Base-by-base conservation (phyloP, 2,888 invertebrate species). In the Anagyrus pseudococci region DNA sequence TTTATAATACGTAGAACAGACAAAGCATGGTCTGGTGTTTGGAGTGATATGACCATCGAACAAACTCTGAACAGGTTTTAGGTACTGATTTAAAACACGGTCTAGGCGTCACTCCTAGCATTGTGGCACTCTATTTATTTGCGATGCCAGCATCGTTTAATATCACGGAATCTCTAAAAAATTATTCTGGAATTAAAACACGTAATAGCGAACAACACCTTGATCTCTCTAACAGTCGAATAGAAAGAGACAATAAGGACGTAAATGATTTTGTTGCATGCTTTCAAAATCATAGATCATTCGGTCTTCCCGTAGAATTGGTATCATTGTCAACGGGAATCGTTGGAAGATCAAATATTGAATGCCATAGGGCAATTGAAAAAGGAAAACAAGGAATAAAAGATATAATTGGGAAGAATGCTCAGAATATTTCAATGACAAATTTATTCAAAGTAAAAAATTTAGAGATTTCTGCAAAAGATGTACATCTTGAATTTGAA, bases 81-180 rank as follows among this genome's bases (percentile, higher is more conserved):
- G 68, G 69, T n/a, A 69, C 66, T 22, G 68, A 71, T 52, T 52
- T 71, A 50, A 70, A 62, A 20, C 67, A 70, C 56, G 69, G 68
- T 6, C 54, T 66, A 64, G 65, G 68, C 25, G 67, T 70, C 23
- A 68, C 68, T 6, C 64, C 64, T 20, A 52, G 61, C 26, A 58
- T 61, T 22, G 53, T 64, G 13, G 57, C 64, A 26, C 54, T 59
- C n/a, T 64, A 58, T 49, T 20, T 58, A 48, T 40, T 64, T 64
- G 68, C 59, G 15, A 69, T 70, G 67, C 67, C 64, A 40, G 20
- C 57, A 23, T 57, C 62, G 2, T 52, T 66, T 53, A 58, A 62
- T 44, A 54, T 68, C n/a, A 68, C 67, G 57, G 48, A 59, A 22
- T 62, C 23, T 13, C 10, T 71, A 23, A 69, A 70, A 52, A 40